Conservation (phyloP, 2,797 vertebrate genomes). For the Otolemur crassicaudatus region DNA sequence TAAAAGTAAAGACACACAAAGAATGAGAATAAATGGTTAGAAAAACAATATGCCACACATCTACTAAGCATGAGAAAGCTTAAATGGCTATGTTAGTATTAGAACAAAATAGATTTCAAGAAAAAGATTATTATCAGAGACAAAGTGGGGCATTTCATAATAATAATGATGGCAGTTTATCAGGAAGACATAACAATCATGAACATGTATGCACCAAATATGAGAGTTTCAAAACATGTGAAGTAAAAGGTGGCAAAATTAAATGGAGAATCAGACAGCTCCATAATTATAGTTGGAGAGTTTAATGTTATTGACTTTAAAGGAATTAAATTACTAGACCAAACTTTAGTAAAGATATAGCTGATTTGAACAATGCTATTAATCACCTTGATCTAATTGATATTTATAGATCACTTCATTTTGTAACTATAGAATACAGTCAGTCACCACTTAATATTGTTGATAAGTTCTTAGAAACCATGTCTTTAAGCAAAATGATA, state of each 20-base stretch:
- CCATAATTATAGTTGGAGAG: background rate
- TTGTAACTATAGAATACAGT: background rate
- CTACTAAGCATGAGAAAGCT: background rate
- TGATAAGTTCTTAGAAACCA: too few species aligned
- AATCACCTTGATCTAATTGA: background rate
- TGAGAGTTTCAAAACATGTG: background rate
- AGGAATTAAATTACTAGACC: background rate
- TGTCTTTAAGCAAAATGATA: too few species aligned
- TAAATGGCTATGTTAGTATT: background rate
- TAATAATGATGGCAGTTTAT: background rate
- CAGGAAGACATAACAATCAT: background rate
- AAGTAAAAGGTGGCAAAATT: conserved; percentile 12
- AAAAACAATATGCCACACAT: background rate
- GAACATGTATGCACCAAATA: background rate
- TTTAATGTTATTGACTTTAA: background rate
- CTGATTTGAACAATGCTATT: background rate
- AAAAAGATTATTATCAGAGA: background rate
- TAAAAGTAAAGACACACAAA: background rate
- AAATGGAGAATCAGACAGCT: background rate
- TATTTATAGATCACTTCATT: background rate
- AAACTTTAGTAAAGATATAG: background rate
- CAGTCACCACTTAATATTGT: too few species aligned
- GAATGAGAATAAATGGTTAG: background rate
- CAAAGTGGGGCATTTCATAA: background rate
- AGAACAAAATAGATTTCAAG: background rate